phyloP scores from a whole-genome alignment of 2,888 invertebrate genomes.

The Eupithecia exiguata region DNA sequence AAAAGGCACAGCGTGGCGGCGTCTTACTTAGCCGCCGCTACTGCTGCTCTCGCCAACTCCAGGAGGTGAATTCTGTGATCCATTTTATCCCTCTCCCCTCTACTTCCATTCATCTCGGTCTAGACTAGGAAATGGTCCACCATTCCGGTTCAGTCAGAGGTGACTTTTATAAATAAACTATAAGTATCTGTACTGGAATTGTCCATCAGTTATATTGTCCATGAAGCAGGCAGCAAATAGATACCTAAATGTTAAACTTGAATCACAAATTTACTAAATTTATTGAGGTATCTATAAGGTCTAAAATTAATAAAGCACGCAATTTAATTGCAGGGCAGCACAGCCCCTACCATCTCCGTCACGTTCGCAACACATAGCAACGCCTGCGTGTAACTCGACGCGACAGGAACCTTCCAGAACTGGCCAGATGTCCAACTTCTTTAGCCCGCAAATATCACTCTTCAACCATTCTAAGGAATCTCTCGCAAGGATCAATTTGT shows the following conservation, averaged over 20 bases:
- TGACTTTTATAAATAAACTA: too few species aligned
- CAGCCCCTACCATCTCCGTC: background rate
- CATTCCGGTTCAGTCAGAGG: background rate
- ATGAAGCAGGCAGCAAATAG: background rate
- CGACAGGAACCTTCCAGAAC: background rate
- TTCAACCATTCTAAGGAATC: slow-evolving; percentile 77
- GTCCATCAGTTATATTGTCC: background rate
- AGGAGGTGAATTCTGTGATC: slow-evolving; percentile 53
- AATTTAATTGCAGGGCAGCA: too few species aligned
- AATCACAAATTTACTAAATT: background rate
- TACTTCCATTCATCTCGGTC: background rate
- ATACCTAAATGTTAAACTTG: background rate
- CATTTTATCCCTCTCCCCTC: background rate
- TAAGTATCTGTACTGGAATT: background rate
- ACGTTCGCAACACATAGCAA: background rate
- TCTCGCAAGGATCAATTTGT: slow-evolving; percentile 71
- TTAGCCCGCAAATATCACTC: slow-evolving; percentile 71
- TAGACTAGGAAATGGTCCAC: background rate
- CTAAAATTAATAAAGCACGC: background rate
- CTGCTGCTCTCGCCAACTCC: slow-evolving; percentile 64
- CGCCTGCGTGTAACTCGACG: background rate
- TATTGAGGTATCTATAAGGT: background rate
- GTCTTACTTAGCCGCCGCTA: slow-evolving; percentile 72
- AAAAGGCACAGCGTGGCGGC: slow-evolving; percentile 72
- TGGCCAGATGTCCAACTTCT: slow-evolving; percentile 41